Percentiles rank a stretch among this genome's conserved stretches.
Evolutionary conservation across 2,797 vertebrate species (phyloP).

Genomic region (Melanotaenia boesemani): DNA sequence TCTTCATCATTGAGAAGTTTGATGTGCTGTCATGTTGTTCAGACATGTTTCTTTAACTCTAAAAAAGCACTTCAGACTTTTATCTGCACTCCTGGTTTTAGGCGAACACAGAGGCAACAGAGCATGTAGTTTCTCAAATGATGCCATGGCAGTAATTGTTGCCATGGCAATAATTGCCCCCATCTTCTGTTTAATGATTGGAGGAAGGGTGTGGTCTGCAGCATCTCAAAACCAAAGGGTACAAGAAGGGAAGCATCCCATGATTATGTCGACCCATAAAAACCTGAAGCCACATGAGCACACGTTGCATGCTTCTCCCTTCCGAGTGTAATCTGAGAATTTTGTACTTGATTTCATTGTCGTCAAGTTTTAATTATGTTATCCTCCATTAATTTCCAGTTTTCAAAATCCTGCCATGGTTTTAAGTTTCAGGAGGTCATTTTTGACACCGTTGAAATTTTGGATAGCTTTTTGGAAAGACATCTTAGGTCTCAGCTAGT

Average conservation of each 20-base stretch:
- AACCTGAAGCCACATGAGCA: not conserved
- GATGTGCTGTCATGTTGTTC: conserved; percentile 44
- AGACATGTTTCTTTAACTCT: conserved; percentile 38
- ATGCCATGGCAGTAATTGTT: conserved; percentile 34
- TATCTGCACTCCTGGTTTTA: conserved; percentile 36
- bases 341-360: no score
- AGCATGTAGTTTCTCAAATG: conserved; percentile 49
- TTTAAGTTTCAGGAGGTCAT: not conserved
- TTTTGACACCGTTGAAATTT: not conserved
- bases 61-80: conserved; percentile 27
- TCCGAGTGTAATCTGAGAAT: not conserved
- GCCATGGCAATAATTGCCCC: conserved; percentile 36
- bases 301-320: not conserved
- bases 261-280: no score
- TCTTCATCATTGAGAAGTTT: conserved; percentile 49
- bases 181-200: conserved; percentile 37
- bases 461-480: not conserved
- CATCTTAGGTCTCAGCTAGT: no score
- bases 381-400: not conserved
- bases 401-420: not conserved
- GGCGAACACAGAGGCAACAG: conserved; percentile 18
- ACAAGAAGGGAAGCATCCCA: conserved; percentile 11
- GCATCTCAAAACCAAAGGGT: conserved; percentile 26
- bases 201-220: conserved; percentile 25
- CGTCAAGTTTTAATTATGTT: no score